Evolutionary conservation across 2,888 invertebrate species (phyloP), one percentile per base, ranked within the genome.

Genomic region (Lasioglossum pauxillum): DNA sequence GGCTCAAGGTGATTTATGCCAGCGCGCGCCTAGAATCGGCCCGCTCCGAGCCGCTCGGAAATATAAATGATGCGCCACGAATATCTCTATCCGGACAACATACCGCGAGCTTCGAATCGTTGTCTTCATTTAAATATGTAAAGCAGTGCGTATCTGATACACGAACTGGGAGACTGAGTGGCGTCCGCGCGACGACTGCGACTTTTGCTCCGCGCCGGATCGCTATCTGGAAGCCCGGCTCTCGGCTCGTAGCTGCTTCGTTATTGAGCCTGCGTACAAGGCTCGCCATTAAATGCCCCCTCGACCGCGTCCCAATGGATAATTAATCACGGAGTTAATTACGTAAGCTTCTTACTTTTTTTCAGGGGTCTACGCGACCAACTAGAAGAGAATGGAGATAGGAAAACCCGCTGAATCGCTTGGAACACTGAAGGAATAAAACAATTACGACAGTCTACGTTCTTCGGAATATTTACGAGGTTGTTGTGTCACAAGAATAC

Each of bases 1-100:
- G 53, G 46, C 23, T 53, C 23, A 3, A 27, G 19, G 64, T 85
- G 86, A 85, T 87, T 84, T 85, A 81, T 85, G 78, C 57, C 67
- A 72, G 53, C 38, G 38, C 31, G 64, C 64, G 69, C 64, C 72
- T 85, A 78, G 78, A 83, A 83, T 83, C 64, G 31, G 64, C 31
- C 49, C 49, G 16, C 41, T 46, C 2, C 46, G 44, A 31, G 31
- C 16, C 23, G 23, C 14, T 35, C 75, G 64, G 72, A 84, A 79
- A 84, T 84, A 78, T 72, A 84, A 84, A 84, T 78, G 78, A 84
- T 64, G 44, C 35, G 19, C 7, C 44, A 53, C 31, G 44, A 84
- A 74, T 84, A 73, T 73, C 79, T 83, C 60, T 78, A 82, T 84
- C 53, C 76, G 53, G 53, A 64, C n/a, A 64, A 53, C 67, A 16